These are phyloP conservation scores for Sinocyclocheilus maitianheensis DNA, from an alignment of 2,113 vertebrate species.

Conservation along the genomic window DNA sequence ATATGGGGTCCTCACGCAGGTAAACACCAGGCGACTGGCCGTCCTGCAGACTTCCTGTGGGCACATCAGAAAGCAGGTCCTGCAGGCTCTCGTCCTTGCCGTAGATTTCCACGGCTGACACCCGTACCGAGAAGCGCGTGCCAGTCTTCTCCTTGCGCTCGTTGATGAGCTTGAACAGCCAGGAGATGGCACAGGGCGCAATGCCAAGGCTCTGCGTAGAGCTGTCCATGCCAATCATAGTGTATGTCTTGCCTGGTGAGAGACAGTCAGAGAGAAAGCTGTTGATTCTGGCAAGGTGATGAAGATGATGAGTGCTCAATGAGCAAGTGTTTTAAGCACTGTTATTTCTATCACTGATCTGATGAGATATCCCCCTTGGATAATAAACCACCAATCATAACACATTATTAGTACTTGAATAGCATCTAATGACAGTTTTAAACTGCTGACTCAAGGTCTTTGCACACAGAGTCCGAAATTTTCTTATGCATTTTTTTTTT, in stretches of 20 bases:
- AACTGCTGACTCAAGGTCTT: not conserved
- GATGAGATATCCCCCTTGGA: not conserved
- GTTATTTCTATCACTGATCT: conserved; percentile 22
- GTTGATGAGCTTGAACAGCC: conserved; percentile 96
- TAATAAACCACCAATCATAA: not conserved
- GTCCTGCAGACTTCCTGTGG: conserved; percentile 87
- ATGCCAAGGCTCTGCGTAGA: conserved; percentile 92
- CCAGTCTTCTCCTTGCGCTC: conserved; percentile 91
- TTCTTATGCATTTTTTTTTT: too few species aligned
- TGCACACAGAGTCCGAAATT: too few species aligned
- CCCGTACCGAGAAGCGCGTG: conserved; percentile 91
- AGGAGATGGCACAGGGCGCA: conserved; percentile 95
- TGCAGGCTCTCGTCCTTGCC: conserved; percentile 89
- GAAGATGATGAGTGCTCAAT: conserved; percentile 4
- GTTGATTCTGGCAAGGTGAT: conserved; percentile 44
- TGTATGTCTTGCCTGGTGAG: conserved; percentile 90
- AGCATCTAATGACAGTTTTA: conserved; percentile 1
- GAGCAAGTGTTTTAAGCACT: conserved; percentile 28
- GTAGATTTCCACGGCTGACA: conserved; percentile 94
- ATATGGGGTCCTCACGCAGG: conserved; percentile 91
- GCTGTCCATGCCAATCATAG: conserved; percentile 95
- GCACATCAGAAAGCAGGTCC: conserved; percentile 92
- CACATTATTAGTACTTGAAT: not conserved
- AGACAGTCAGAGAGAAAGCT: conserved; percentile 50
- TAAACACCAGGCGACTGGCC: conserved; percentile 89